Base-by-base conservation (phyloP, 2,797 vertebrate species). In the Botia kubotai region DNA sequence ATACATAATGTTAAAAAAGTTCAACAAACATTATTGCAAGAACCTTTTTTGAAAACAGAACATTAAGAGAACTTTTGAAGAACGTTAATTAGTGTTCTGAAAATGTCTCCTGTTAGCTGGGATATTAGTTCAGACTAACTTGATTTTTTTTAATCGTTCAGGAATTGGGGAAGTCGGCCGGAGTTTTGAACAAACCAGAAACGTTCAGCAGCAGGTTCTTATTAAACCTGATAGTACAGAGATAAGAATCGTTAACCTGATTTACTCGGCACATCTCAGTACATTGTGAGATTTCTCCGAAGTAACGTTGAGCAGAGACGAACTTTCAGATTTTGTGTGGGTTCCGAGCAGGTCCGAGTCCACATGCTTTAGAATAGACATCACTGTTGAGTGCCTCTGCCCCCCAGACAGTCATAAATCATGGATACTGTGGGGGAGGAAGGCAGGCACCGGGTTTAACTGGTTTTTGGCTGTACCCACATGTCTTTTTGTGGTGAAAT, bases 331-430 rank as follows among this genome's bases (percentile, higher is more conserved):
- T 21, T n/a, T 33, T 83, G 75, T 66, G 80, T 50, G 79, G 29
- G 52, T 73, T 79, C 1, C 26, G 55, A 11, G 46, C 67, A 68
- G 50, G 78, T 55, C 19, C 3, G 19, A 58, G 62, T 65, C 62
- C 71, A 71, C 26, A 26, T 52, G 77, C 62, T 53, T 65, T 33
- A 58, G 39, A 73, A 78, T 69, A 67, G 58, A 65, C 68, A 71
- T 79, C 68, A 14, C 50, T 79, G 77, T 63, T 17, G 11, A 39
- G 77, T 72, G 58, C 65, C 69, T 50, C 71, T 72, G 57, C 68
- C 77, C 77, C 63, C 43, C 23, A 72, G 77, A 72, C 77, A 79
- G 52, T 79, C 68, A 79, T 79, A 72, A 72, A 79, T 79, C 58
- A 79, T 79, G 48, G 52, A 79, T 79, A 72, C 57, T 72, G 62